Conservation (phyloP, 2,888 invertebrate species). For the Metallyticus violacea region DNA sequence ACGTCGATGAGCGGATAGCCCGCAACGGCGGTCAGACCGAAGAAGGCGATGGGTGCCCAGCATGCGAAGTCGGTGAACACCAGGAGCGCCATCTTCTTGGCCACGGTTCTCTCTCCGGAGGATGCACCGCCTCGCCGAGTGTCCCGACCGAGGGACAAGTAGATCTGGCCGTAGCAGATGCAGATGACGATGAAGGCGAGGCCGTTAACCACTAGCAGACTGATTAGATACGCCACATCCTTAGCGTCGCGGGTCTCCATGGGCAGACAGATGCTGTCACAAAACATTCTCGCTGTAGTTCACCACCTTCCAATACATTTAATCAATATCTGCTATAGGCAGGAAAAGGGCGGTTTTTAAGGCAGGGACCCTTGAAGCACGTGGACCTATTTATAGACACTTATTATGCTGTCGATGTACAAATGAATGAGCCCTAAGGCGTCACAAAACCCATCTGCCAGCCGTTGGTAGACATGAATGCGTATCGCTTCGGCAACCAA, state of each 20-base stretch:
- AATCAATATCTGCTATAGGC: too few relatives aligned
- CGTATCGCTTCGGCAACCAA: too few relatives aligned
- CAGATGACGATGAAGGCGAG: conserved; percentile 80
- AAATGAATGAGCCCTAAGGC: too few relatives aligned
- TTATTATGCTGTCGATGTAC: too few relatives aligned
- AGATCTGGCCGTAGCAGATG: conserved; percentile 82
- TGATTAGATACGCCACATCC: conserved; percentile 71
- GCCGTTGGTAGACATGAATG: too few relatives aligned
- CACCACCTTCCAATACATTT: too few relatives aligned
- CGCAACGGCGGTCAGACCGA: conserved; percentile 80
- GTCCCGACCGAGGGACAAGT: conserved; percentile 72
- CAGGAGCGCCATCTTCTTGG: conserved; percentile 87
- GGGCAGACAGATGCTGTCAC: conserved; percentile 76
- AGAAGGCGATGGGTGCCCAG: conserved; percentile 87
- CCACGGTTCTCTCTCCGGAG: conserved; percentile 69
- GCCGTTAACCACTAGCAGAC: conserved; percentile 72
- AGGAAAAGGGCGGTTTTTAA: too few relatives aligned
- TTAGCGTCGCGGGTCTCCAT: conserved; percentile 70
- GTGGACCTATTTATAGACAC: too few relatives aligned
- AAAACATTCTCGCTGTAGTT: too few relatives aligned
- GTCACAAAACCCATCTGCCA: too few relatives aligned
- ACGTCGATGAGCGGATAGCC: conserved; percentile 82
- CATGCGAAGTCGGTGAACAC: conserved; percentile 82
- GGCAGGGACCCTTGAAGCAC: too few relatives aligned
- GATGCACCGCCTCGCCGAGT: conserved; percentile 53